These are phyloP conservation scores for Drosophila obscura DNA, from an alignment of 1,140 invertebrate genomes.

Conservation along the genomic window DNA sequence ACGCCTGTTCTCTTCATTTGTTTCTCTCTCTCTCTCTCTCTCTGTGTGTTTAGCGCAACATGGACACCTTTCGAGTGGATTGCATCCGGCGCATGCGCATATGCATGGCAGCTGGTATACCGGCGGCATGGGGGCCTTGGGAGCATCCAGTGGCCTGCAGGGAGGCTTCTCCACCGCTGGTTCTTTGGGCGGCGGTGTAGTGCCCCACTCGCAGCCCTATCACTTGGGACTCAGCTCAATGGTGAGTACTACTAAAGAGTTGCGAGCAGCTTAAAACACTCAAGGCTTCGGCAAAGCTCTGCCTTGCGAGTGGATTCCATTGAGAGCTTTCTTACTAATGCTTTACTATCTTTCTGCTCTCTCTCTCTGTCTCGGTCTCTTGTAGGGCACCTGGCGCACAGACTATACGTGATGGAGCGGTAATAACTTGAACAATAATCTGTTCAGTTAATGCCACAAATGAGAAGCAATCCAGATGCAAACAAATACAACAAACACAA, in stretches of 20 bases:
- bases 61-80: conserved; percentile 83
- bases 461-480: conserved; percentile 43
- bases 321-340: conserved; percentile 26
- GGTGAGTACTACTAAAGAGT: conserved; percentile 65
- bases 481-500: conserved; percentile 61
- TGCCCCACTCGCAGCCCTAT: conserved; percentile 83
- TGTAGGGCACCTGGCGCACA: conserved; percentile 82
- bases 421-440: conserved; percentile 83
- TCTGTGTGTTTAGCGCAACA: conserved; percentile 78
- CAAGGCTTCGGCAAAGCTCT: conserved; percentile 26
- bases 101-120: conserved; percentile 84
- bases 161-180: conserved; percentile 83
- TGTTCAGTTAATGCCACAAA: conserved; percentile 77
- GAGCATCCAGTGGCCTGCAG: conserved; percentile 83
- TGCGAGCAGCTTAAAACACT: conserved; percentile 32
- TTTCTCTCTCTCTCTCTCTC: conserved; percentile 7
- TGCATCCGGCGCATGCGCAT: conserved; percentile 84
- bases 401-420: conserved; percentile 84
- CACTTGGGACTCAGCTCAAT: conserved; percentile 83
- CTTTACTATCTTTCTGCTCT: conserved; percentile 32
- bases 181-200: conserved; percentile 80
- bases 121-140: conserved; percentile 83
- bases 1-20: conserved; percentile 3
- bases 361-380: conserved; percentile 16
- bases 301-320: not conserved